phyloP scores from a whole-genome alignment of 1,140 invertebrate genomes.

The Drosophila simulans region DNA sequence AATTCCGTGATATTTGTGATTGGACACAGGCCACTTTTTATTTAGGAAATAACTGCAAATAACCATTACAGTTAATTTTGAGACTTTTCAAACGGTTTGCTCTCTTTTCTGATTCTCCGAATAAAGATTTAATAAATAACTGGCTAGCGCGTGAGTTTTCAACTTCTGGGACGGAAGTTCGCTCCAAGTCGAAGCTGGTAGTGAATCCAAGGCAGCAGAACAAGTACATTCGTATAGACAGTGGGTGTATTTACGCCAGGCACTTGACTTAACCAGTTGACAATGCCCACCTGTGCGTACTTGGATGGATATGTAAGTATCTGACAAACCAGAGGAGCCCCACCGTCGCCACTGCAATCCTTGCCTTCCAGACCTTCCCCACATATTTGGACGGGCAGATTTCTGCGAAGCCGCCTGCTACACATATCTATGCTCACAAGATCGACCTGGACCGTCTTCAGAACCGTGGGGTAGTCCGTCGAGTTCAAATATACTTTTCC shows the following conservation, averaged over 20 bases:
- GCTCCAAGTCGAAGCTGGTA: neutral
- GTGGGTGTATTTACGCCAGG: neutral
- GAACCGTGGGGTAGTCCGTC: neutral
- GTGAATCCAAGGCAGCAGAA: neutral
- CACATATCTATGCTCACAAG: neutral
- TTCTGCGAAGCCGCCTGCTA: fast-evolving
- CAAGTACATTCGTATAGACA: neutral
- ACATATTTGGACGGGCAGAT: neutral
- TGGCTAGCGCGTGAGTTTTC: too few relatives aligned
- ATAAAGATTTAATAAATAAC: too few relatives aligned
- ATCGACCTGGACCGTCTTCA: neutral
- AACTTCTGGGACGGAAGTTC: neutral
- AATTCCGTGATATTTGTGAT: too few relatives aligned
- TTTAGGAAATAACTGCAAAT: too few relatives aligned
- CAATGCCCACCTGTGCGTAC: neutral
- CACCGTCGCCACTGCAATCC: neutral
- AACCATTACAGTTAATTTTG: too few relatives aligned
- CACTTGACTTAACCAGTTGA: neutral
- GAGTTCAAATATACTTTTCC: neutral
- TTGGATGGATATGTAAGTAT: neutral
- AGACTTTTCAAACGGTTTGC: too few relatives aligned
- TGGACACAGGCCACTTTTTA: too few relatives aligned
- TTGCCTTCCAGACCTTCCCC: neutral
- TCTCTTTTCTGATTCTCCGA: too few relatives aligned
- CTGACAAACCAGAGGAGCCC: neutral